Evolutionary conservation across 1,140 invertebrate genomes (phyloP).

Genomic region (Colletes latitarsis): DNA sequence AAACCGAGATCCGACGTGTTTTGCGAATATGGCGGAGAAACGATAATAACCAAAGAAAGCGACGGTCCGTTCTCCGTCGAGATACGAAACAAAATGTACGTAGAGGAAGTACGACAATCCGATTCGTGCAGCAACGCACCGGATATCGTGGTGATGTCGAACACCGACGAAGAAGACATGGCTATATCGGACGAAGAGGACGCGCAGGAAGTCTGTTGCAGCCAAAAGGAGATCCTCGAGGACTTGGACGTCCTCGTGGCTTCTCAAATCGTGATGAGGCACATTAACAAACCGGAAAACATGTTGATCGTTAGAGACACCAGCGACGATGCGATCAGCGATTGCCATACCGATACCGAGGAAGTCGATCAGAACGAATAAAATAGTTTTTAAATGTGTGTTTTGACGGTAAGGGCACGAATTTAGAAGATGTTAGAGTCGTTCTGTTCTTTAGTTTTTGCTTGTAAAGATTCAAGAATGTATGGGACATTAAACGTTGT

Average conservation of each 20-base stretch:
- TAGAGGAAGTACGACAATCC: constrained; percentile 41
- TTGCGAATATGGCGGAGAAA: constrained; percentile 74
- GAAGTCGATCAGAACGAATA: constrained; percentile 72
- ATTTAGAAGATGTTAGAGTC: too few relatives aligned
- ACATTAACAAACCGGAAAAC: constrained; percentile 73
- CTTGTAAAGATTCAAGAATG: too few relatives aligned
- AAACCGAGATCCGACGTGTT: constrained; percentile 70
- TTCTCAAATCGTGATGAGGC: constrained; percentile 77
- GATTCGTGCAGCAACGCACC: not conserved
- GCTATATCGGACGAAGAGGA: constrained; percentile 71
- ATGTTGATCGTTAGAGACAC: constrained; percentile 61
- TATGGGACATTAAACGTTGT: not conserved
- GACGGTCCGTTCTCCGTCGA: constrained; percentile 79
- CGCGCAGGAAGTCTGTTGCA: constrained; percentile 53
- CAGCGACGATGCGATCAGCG: constrained; percentile 65
- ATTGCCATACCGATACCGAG: constrained; percentile 77
- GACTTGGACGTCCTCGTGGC: constrained; percentile 69
- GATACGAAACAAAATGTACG: constrained; percentile 75
- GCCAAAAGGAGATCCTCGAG: constrained; percentile 57
- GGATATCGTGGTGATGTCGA: constrained; percentile 66
- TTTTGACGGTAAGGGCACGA: not conserved
- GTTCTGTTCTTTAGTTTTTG: too few relatives aligned
- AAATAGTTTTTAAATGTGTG: not conserved
- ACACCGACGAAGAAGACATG: constrained; percentile 78
- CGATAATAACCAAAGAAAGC: constrained; percentile 78